These are phyloP conservation scores for Porphyrio hochstetteri DNA, from an alignment of 2,113 vertebrate genomes.

Conservation along the genomic window DNA sequence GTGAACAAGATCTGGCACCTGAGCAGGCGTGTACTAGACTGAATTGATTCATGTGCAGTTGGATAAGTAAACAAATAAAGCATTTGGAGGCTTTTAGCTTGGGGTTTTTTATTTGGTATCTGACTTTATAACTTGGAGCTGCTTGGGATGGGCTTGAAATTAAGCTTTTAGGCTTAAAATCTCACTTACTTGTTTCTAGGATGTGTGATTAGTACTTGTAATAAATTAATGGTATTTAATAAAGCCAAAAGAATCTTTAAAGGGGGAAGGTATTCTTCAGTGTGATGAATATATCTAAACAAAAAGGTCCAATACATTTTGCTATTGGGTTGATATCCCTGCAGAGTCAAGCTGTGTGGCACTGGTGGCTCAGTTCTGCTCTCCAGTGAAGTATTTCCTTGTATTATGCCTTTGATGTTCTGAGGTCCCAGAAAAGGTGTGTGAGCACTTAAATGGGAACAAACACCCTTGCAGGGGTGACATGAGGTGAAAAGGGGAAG, in stretches of 20 bases:
- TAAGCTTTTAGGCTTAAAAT: not conserved
- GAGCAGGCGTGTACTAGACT: slow-evolving; percentile 68
- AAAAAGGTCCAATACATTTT: not conserved
- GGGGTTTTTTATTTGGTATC: not conserved
- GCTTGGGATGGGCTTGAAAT: not conserved
- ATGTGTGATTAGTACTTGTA: not conserved
- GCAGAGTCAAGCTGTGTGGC: not conserved
- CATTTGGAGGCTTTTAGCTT: slow-evolving; percentile 54
- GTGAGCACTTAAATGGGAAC: not conserved
- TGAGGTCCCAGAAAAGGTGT: not conserved
- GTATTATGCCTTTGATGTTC: not conserved
- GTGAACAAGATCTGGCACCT: slow-evolving; percentile 56
- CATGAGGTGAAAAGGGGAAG: not conserved
- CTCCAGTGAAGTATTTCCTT: not conserved
- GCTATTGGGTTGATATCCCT: not conserved
- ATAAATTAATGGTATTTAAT: not conserved
- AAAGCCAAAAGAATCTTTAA: not conserved
- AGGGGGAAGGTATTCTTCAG: not conserved
- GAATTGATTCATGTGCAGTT: slow-evolving; percentile 55
- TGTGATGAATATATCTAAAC: not conserved
- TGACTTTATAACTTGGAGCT: not conserved
- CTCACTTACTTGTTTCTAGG: not conserved
- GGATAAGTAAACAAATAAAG: slow-evolving; percentile 67
- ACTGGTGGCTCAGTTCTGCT: not conserved
- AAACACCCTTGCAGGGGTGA: not conserved